Evolutionary conservation across 2,797 vertebrate genomes (phyloP), one percentile per base, ranked within the genome.

Genomic region (Neostethus bicornis): DNA sequence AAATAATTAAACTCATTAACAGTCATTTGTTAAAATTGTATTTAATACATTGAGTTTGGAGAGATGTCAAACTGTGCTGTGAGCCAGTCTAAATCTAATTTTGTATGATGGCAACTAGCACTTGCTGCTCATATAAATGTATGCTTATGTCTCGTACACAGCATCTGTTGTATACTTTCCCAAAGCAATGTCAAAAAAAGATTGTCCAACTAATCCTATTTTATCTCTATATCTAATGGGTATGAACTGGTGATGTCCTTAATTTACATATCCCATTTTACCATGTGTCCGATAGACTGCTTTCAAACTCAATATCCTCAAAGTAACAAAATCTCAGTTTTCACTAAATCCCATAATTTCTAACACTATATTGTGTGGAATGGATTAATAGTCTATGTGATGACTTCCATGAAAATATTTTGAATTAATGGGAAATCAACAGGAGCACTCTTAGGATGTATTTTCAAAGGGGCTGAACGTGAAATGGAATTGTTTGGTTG

Each of bases 41-140:
- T 34, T 61, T 5, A 20, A 26, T 42, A 43, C 29, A 28, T 28
- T 37, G 43, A 7, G 21, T 48, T 34, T 57, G 41, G 44, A 10
- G 13, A 24, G 47, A 61, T 67, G 41, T 66, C 66, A 45, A n/a
- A 28, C 60, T 59, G 68, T 80, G 77, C 75, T 72, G 46, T 73
- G 60, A 77, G 41, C 75, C 68, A 53, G 59, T 49, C 51, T 68
- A 70, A 71, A 67, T 80, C 62, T 66, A 50, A 85, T 83, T 77
- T 84, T 72, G 57, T 28, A 57, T 63, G 51, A 77, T 64, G 74
- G 73, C 68, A 67, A 16, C 43, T 65, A 55, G 61, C 80, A 83
- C 74, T 78, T 84, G 84, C 26, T 59, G 73, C 51, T 39, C 62
- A 67, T 84, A 73, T 64, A 87, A 79, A 84, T 85, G 51, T 61